phyloP scores from a whole-genome alignment of 2,113 vertebrate genomes.

The Glareola pratincola region DNA sequence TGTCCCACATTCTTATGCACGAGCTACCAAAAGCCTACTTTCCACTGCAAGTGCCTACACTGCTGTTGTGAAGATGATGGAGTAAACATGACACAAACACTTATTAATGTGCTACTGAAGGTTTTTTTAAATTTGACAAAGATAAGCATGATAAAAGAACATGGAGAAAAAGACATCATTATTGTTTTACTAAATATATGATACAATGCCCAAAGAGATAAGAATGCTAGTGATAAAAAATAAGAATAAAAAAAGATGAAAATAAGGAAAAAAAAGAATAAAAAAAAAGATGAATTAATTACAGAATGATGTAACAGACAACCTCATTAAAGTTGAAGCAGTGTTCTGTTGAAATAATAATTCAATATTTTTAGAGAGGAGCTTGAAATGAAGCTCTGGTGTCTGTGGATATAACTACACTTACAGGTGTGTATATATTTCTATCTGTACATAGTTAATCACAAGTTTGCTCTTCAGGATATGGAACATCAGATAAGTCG shows the following conservation, averaged over 20 bases:
- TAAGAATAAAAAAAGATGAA: background rate
- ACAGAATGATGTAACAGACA: background rate
- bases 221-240: background rate
- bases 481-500: background rate
- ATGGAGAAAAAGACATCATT: background rate
- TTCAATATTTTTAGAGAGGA: background rate
- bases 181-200: background rate
- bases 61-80: background rate
- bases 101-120: background rate
- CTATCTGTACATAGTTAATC: background rate
- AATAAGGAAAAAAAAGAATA: background rate
- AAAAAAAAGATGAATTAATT: background rate
- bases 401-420: background rate
- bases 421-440: background rate
- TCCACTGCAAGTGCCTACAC: background rate
- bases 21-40: background rate
- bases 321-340: background rate
- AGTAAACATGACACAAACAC: background rate
- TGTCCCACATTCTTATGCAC: background rate
- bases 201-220: background rate
- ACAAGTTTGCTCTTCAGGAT: background rate
- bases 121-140: background rate
- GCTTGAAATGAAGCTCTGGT: background rate
- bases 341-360: background rate
- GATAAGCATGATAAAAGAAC: background rate